Base-by-base conservation (phyloP, 2,888 invertebrate genomes). In the Cosmopolites sordidus region DNA sequence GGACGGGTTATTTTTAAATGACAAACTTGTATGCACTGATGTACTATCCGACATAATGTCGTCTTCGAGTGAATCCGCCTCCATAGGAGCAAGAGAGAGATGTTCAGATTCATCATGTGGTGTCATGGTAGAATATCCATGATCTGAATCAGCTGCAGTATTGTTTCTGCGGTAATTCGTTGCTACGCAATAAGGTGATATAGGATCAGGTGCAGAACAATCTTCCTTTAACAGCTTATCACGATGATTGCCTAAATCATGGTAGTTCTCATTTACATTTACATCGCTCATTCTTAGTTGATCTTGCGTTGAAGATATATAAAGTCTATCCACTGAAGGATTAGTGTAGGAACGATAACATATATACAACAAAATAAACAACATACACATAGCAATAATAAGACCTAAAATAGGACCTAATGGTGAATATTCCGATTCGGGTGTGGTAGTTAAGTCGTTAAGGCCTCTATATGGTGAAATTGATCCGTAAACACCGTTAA, bases 61-160 rank as follows among this genome's bases (percentile, higher is more conserved):
- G 54, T 79, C 77, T 60, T 74, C 74, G 43, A 76, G 71, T 48
- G 77, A 73, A 55, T 84, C 73, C 22, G 84, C 82, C 64, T 85
- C 86, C 43, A 83, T 81, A 6, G 84, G 78, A 15, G 85, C 87
- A 62, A 88, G 86, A 6, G 86, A 87, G 60, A 88, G 83, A 62
- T 89, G 87, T 69, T 92, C 91, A 1, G 89, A 89, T 68, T 92
- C 92, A 67, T 92, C 92, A 64, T 92, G 91, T 1, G 90, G 91
- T 1, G 92, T 92, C 92, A 92, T 92, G 0, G 92, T 92, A 2
- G 92, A 92, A 73, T 95, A 95, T 1, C 95, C 95, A 69, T 94
- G 92, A 76, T 95, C 95, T n/a, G 91, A 92, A 63, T 87, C 87
- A 40, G 85, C 86, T 0, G 87, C 84, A 0, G 86, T 82, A 41